Percentiles rank a stretch among this genome's conserved stretches.
Evolutionary conservation across 2,797 vertebrate species (phyloP).

Genomic region (Gobio occitaniae): DNA sequence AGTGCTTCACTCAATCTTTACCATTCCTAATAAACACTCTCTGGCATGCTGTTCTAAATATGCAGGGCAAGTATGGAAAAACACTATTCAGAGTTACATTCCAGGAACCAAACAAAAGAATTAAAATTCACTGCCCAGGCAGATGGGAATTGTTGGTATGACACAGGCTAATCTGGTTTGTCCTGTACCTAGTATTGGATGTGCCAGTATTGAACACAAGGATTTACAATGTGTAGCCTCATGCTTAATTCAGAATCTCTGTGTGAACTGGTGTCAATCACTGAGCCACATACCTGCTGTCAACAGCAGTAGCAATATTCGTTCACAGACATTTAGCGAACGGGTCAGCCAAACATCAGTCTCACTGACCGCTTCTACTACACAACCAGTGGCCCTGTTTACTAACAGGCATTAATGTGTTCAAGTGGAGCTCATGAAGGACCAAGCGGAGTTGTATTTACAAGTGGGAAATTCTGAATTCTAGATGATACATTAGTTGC

Average conservation of each 20-base stretch:
- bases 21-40: slow-evolving; percentile 24
- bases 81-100: neutral
- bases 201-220: slow-evolving; percentile 13
- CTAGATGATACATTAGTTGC: neutral
- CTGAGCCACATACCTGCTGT: slow-evolving; percentile 37
- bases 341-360: neutral
- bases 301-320: slow-evolving; percentile 25
- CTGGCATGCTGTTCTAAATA: slow-evolving; percentile 4
- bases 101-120: neutral
- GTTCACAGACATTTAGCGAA: slow-evolving; percentile 17
- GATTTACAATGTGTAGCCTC: neutral
- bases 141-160: slow-evolving; percentile 22
- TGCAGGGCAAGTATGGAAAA: neutral
- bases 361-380: neutral
- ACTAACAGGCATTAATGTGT: slow-evolving; percentile 18
- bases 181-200: neutral
- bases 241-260: slow-evolving; percentile 32
- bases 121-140: slow-evolving; percentile 17
- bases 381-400: neutral
- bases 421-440: neutral
- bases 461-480: neutral
- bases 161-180: neutral
- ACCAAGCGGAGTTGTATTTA: neutral
- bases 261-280: slow-evolving; percentile 19
- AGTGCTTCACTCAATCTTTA: slow-evolving; percentile 19